A percentile compares a stretch with the other conserved stretches of the same genome.
Evolutionary conservation across 2,888 invertebrate species (phyloP).

Genomic region (Octonoba sinensis): DNA sequence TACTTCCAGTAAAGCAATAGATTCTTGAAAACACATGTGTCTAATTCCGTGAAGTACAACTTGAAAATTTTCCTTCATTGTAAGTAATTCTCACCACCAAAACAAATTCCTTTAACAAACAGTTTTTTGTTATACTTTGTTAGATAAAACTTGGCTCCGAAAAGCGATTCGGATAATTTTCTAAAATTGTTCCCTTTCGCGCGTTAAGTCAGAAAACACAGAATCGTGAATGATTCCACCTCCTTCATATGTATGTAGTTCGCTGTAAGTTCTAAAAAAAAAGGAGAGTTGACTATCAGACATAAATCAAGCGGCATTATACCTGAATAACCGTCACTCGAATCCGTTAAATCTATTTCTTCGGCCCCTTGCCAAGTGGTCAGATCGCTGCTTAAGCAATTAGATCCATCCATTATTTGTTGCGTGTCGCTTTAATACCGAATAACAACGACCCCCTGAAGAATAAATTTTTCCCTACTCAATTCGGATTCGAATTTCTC

Average conservation of each 20-base stretch:
- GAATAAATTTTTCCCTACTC: slow-evolving; percentile 30
- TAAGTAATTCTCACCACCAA: no score
- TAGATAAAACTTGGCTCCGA: no score
- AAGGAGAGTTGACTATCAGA: slow-evolving; percentile 10
- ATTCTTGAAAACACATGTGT: no score
- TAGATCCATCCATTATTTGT: slow-evolving; percentile 53
- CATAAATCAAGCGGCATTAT: slow-evolving; percentile 51
- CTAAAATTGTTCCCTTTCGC: no score
- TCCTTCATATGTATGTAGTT: slow-evolving; percentile 26
- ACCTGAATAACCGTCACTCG: slow-evolving; percentile 44
- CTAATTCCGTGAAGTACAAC: no score
- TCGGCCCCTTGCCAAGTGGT: slow-evolving; percentile 28
- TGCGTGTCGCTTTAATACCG: slow-evolving; percentile 54
- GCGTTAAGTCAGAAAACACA: not conserved
- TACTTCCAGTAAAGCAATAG: no score
- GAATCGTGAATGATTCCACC: slow-evolving; percentile 6
- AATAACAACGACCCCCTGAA: slow-evolving; percentile 37
- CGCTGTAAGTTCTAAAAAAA: not conserved
- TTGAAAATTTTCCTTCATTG: no score
- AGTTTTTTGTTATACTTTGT: no score
- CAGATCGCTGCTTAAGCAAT: slow-evolving; percentile 62
- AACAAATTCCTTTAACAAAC: no score
- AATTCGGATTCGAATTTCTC: not conserved
- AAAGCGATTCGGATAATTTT: no score
- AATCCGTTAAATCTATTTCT: slow-evolving; percentile 39